Conservation (phyloP, 2,797 vertebrate genomes). For the Pangasius sanitwongsei region DNA sequence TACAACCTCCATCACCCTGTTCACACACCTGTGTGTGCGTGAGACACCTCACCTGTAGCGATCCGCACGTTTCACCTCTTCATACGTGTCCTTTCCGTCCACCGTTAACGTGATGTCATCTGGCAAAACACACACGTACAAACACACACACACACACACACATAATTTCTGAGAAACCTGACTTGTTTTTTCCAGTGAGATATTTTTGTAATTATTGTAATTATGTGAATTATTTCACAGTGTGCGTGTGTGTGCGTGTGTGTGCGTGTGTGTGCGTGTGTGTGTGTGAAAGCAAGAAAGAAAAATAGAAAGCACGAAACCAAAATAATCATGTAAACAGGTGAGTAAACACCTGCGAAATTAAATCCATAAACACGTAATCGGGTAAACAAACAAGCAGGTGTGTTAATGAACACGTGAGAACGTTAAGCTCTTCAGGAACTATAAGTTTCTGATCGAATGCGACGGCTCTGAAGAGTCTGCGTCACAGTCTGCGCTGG, state of each 20-base stretch:
- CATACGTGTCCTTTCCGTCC: slow-evolving; percentile 94
- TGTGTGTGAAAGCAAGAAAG: neutral
- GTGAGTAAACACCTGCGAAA: neutral
- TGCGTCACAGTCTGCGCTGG: neutral
- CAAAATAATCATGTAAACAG: neutral
- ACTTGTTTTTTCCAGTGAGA: neutral
- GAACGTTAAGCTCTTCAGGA: too few relatives aligned
- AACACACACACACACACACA: slow-evolving; percentile 5
- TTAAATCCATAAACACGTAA: neutral
- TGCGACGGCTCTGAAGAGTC: too few relatives aligned
- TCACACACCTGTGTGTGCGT: neutral
- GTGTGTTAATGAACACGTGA: neutral
- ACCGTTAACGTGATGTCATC: slow-evolving; percentile 95
- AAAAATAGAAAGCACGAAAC: too few relatives aligned
- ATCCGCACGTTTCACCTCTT: slow-evolving; percentile 88
- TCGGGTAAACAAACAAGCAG: neutral
- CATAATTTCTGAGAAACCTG: neutral
- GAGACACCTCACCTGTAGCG: slow-evolving; percentile 82
- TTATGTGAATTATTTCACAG: neutral
- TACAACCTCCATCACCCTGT: neutral
- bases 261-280: neutral
- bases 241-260: neutral
- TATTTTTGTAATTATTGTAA: neutral
- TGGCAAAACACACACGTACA: slow-evolving; percentile 59
- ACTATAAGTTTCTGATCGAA: too few relatives aligned